Evolutionary conservation across 2,888 invertebrate genomes (phyloP).

Genomic region (Philereme transversata): DNA sequence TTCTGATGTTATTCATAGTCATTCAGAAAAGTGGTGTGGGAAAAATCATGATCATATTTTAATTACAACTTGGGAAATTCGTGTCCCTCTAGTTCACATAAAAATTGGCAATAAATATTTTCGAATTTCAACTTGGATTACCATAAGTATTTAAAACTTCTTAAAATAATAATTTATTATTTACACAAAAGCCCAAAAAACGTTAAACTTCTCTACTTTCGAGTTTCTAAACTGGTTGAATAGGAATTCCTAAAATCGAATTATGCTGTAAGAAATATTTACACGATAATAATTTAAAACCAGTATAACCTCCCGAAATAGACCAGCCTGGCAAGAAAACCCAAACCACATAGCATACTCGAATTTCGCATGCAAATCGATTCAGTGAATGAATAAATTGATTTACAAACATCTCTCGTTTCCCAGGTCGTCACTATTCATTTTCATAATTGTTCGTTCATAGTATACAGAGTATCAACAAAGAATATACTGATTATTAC

Average conservation of each 20-base stretch:
- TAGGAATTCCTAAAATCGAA: constrained; percentile 4
- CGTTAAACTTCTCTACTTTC: constrained; percentile 14
- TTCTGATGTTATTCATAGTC: too few species aligned
- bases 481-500: too few species aligned
- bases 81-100: constrained; percentile 8
- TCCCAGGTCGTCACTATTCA: constrained; percentile 15
- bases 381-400: constrained; percentile 29
- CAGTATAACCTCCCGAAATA: constrained; percentile 5
- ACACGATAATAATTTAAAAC: constrained; percentile 1
- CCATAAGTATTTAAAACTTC: constrained; percentile 1
- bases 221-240: constrained; percentile 22
- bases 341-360: constrained; percentile 9
- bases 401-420: constrained; percentile 20
- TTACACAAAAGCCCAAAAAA: constrained; percentile 3
- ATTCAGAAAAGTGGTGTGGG: too few species aligned
- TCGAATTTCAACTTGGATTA: neutral
- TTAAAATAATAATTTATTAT: neutral
- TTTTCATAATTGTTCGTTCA: constrained; percentile 14
- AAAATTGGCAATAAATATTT: neutral
- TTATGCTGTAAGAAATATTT: constrained; percentile 6
- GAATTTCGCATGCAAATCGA: constrained; percentile 30
- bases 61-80: neutral
- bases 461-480: constrained; percentile 23
- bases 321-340: constrained; percentile 8
- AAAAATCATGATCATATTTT: too few species aligned